These are phyloP conservation scores for Platyura marginata DNA, from an alignment of 1,140 invertebrate genomes.

Conservation along the genomic window DNA sequence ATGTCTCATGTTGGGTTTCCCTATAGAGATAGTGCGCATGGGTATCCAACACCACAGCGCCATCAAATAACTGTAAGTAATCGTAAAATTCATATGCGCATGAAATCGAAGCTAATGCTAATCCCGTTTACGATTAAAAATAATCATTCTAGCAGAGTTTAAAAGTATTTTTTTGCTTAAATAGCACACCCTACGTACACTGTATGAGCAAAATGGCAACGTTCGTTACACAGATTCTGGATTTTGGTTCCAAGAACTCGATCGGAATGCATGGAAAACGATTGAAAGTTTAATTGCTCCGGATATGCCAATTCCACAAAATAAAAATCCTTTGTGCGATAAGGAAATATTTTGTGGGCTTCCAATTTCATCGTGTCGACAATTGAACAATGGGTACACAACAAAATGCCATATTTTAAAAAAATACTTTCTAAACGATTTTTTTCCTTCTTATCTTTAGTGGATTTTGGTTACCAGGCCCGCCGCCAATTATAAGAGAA, in stretches of 20 bases:
- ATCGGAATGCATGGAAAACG: constrained; percentile 26
- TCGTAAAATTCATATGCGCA: no score
- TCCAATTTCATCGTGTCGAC: constrained; percentile 29
- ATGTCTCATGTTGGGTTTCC: constrained; percentile 33
- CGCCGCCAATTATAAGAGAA: constrained; percentile 13
- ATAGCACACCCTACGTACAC: constrained; percentile 32
- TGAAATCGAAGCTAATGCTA: no score
- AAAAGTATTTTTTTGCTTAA: constrained; percentile 6
- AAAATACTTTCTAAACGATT: no score
- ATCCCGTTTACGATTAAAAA: no score
- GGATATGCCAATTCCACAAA: constrained; percentile 13
- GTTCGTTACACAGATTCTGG: constrained; percentile 28
- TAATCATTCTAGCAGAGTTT: neutral
- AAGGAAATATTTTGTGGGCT: constrained; percentile 31
- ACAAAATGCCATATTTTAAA: no score
- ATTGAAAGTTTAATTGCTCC: constrained; percentile 24
- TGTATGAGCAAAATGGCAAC: constrained; percentile 22
- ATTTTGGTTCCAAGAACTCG: constrained; percentile 34
- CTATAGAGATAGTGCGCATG: constrained; percentile 20
- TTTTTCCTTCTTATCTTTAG: no score
- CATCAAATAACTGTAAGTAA: constrained; percentile 25
- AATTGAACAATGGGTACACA: constrained; percentile 27
- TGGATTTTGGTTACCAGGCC: constrained; percentile 17
- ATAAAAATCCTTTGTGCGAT: constrained; percentile 21
- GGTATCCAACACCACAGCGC: constrained; percentile 23